Evolutionary conservation across 2,797 vertebrate genomes (phyloP).

Genomic region (Clarias fuscus): DNA sequence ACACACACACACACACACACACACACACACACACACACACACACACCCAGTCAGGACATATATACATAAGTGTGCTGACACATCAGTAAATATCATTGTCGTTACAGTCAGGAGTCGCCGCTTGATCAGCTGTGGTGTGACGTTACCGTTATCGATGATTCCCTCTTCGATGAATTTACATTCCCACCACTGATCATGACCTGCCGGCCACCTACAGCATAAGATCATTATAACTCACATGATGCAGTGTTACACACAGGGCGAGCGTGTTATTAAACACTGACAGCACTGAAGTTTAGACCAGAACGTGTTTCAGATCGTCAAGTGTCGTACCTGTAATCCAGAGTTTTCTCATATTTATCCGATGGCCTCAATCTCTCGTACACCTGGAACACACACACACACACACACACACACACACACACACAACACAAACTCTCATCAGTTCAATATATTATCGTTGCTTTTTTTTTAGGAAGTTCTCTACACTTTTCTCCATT

Average conservation of each 20-base stretch:
- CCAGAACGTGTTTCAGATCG: neutral
- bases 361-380: constrained; percentile 96
- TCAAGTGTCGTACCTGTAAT: constrained; percentile 83
- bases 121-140: neutral
- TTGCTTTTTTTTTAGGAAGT: no score
- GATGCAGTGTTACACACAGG: neutral
- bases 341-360: constrained; percentile 94
- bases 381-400: constrained; percentile 79
- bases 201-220: constrained; percentile 87
- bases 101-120: neutral
- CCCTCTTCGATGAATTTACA: constrained; percentile 99
- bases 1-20: neutral
- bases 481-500: no score
- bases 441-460: neutral
- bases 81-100: neutral
- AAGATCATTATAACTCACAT: neutral
- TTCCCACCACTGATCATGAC: constrained; percentile 99
- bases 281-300: neutral
- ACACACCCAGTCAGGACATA: neutral
- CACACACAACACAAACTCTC: no score
- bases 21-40: constrained; percentile 9
- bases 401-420: neutral
- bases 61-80: neutral
- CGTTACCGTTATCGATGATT: constrained; percentile 93
- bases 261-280: neutral